A percentile compares a stretch with the other conserved stretches of the same genome.
phyloP scores from a whole-genome alignment of 1,140 invertebrate species.

The Sesamia nonagrioides region DNA sequence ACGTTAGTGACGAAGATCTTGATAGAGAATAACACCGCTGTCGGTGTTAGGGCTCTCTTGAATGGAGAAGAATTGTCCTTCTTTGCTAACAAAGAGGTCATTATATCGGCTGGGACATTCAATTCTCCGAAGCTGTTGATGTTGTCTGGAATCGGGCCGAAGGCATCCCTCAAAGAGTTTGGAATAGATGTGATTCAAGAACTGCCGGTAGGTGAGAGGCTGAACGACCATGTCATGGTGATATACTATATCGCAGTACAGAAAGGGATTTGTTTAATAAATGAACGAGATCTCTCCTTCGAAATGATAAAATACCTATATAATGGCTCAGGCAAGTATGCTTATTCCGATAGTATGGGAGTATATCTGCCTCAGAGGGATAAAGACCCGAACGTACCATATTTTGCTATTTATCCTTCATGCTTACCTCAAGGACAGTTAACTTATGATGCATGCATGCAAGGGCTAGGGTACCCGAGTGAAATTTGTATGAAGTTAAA shows the following conservation, averaged over 20 bases:
- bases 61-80: constrained; percentile 70
- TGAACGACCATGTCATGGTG: constrained; percentile 92
- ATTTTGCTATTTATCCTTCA: constrained; percentile 75
- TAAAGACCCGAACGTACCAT: constrained; percentile 59
- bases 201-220: constrained; percentile 91
- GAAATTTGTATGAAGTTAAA: constrained; percentile 66
- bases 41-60: constrained; percentile 75
- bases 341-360: constrained; percentile 65
- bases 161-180: constrained; percentile 74
- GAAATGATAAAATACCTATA: constrained; percentile 74
- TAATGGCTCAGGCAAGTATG: constrained; percentile 64
- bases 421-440: constrained; percentile 59
- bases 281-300: constrained; percentile 55
- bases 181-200: constrained; percentile 87
- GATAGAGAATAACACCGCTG: constrained; percentile 70
- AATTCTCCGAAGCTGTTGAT: constrained; percentile 87
- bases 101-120: constrained; percentile 87
- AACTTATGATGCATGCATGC: constrained; percentile 51
- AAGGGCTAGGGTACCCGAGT: constrained; percentile 68
- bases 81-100: constrained; percentile 85
- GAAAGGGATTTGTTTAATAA: constrained; percentile 66
- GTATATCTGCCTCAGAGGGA: constrained; percentile 66
- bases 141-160: constrained; percentile 82
- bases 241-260: constrained; percentile 76
- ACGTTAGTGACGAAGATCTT: constrained; percentile 86